A percentile compares a stretch with the other conserved stretches of the same genome.
These are phyloP conservation scores for Eira barbara DNA, from an alignment of 2,113 vertebrate genomes.

Conservation along the genomic window DNA sequence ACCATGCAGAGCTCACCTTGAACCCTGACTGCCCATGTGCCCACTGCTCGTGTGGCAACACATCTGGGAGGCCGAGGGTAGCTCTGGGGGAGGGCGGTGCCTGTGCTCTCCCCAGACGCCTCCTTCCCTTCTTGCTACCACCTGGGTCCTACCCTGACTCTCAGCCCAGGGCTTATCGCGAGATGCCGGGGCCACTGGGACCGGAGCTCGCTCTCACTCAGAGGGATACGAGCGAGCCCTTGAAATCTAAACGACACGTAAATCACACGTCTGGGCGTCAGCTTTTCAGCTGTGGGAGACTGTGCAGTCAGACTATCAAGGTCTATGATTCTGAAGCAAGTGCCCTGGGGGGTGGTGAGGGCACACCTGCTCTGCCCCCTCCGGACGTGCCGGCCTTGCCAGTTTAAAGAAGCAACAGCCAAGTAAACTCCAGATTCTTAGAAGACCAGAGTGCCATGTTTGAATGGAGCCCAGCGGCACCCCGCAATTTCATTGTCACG, in stretches of 20 bases:
- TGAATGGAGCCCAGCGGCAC: neutral
- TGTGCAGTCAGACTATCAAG: too few species aligned
- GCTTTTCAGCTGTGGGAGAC: neutral
- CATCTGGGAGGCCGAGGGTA: neutral
- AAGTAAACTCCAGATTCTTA: neutral
- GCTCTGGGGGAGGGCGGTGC: neutral
- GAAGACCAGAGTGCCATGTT: neutral
- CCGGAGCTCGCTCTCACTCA: fast-evolving
- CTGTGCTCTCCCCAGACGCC: neutral
- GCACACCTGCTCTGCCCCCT: neutral
- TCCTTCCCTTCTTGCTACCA: neutral
- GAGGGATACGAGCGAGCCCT: neutral
- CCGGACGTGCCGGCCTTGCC: fast-evolving
- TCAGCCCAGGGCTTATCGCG: fast-evolving
- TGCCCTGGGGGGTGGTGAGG: fast-evolving
- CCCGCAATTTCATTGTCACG: neutral
- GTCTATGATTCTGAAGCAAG: neutral
- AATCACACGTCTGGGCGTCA: fast-evolving
- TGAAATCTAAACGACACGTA: neutral
- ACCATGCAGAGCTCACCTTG: neutral
- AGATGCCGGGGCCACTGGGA: neutral
- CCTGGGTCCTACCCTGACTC: neutral
- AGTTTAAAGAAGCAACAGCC: neutral
- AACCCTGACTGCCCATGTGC: fast-evolving
- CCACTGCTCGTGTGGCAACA: fast-evolving